Percentiles rank a stretch among this genome's conserved stretches.
Conservation (phyloP, 2,113 vertebrate species). For the Zeus faber region DNA sequence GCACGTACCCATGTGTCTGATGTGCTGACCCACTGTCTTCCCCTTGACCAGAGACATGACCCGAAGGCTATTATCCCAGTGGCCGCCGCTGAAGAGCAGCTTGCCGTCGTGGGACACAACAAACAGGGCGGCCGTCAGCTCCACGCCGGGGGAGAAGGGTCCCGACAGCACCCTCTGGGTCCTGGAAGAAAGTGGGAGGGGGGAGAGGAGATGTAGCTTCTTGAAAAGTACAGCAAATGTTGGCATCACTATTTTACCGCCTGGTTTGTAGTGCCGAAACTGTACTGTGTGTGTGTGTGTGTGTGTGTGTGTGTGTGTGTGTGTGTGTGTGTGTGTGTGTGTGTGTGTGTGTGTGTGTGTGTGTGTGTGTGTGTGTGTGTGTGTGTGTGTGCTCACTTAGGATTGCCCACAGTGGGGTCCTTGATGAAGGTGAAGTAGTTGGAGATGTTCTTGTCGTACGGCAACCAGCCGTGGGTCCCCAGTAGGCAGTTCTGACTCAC, state of each 20-base stretch:
- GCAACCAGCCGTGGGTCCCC: slow-evolving; percentile 94
- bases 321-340: too few species aligned
- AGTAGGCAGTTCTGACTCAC: slow-evolving; percentile 86
- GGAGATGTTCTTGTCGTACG: slow-evolving; percentile 95
- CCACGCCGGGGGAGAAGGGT: slow-evolving; percentile 89
- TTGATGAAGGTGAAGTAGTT: slow-evolving; percentile 98
- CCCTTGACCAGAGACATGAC: slow-evolving; percentile 91
- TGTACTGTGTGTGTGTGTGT: too few species aligned
- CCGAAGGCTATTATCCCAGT: slow-evolving; percentile 96
- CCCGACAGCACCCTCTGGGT: slow-evolving; percentile 85
- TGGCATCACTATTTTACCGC: too few species aligned
- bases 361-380: neutral
- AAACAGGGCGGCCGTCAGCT: slow-evolving; percentile 84
- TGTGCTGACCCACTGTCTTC: slow-evolving; percentile 86
- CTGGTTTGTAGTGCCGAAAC: too few species aligned
- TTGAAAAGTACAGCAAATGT: too few species aligned
- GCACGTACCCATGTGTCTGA: slow-evolving; percentile 89
- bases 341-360: too few species aligned
- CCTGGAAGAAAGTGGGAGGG: slow-evolving; percentile 62
- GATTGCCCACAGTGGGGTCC: slow-evolving; percentile 90
- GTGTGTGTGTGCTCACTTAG: slow-evolving; percentile 81
- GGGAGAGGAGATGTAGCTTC: neutral
- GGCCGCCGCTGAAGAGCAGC: slow-evolving; percentile 92
- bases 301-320: too few species aligned
- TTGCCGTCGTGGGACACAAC: slow-evolving; percentile 95